Evolutionary conservation across 2,113 vertebrate species (phyloP), one percentile per base, ranked within the genome.

Genomic region (Urocolius indicus): DNA sequence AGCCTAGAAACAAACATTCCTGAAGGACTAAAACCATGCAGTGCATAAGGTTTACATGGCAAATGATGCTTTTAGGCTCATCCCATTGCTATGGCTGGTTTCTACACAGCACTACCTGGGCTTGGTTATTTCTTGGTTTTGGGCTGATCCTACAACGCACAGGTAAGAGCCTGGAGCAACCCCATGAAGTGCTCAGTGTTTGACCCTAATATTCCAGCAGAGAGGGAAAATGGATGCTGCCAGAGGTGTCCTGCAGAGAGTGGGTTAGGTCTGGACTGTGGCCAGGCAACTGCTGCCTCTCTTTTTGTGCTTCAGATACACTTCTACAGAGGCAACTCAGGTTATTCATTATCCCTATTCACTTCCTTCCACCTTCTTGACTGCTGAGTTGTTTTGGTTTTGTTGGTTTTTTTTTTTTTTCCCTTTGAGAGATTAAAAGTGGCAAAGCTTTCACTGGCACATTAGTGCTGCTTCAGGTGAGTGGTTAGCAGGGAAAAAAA

Each of bases 251-350:
- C 65, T 3, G 1, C 16, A 6, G 62, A 14, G 71, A 36, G 52
- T 0, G 0, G 46, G n/a, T 29, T 16, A 3, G 27, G 5, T 27
- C 26, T 32, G 57, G 41, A 16, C 45, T 20, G 38, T 29, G 62
- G 24, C 29, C 2, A 0, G 45, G 58, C 67, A 48, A 46, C 23
- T 6, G 48, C 5, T 48, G 20, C 38, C 16, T n/a, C 62, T 34
- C 41, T 57, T 13, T 26, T 58, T 38, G 49, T 58, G 12, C 66
- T 83, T 61, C 41, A 59, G 23, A 22, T 16, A 17, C 15, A 1
- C 9, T 59, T 68, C 58, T 55, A 66, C 78, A 55, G 72, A 67
- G 49, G 27, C 32, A 73, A 18, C 45, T 68, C 41, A 36, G 46
- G 36, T 69, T 84, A 49, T 69, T 74, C 14, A 32, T 66, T 61